A percentile compares a stretch with the other conserved stretches of the same genome.
Conservation (phyloP, 2,888 invertebrate species). For the Brassicogethes aeneus region DNA sequence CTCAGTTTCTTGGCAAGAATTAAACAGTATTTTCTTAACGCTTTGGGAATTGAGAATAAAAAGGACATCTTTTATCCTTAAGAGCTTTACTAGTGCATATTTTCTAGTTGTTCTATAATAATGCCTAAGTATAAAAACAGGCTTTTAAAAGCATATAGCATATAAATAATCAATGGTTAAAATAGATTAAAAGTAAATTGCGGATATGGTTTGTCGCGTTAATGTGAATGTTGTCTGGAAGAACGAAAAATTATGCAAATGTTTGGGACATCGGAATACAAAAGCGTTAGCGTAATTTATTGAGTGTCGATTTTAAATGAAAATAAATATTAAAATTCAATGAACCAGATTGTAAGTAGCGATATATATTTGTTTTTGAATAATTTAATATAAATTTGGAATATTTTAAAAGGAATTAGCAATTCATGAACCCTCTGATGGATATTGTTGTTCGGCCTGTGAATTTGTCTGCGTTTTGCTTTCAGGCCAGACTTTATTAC, state of each 20-base stretch:
- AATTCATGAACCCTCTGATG: constrained; percentile 19
- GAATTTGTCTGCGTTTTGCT: neutral
- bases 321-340: constrained; percentile 5
- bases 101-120: too few relatives aligned
- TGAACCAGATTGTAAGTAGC: constrained; percentile 15
- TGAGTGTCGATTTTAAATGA: neutral
- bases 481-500: neutral
- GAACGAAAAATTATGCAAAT: neutral
- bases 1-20: too few relatives aligned
- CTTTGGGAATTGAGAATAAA: too few relatives aligned
- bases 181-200: neutral
- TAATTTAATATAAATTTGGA: constrained; percentile 18
- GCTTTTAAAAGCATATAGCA: too few relatives aligned
- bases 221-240: neutral
- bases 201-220: neutral
- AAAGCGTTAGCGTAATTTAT: constrained; percentile 1
- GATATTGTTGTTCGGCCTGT: constrained; percentile 10
- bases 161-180: too few relatives aligned
- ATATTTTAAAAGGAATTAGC: constrained; percentile 24
- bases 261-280: neutral
- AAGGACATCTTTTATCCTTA: too few relatives aligned
- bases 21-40: too few relatives aligned
- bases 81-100: too few relatives aligned
- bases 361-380: constrained; percentile 12
- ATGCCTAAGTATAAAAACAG: too few relatives aligned